phyloP scores from a whole-genome alignment of 2,113 vertebrate species.

The Chrysochloris asiatica region DNA sequence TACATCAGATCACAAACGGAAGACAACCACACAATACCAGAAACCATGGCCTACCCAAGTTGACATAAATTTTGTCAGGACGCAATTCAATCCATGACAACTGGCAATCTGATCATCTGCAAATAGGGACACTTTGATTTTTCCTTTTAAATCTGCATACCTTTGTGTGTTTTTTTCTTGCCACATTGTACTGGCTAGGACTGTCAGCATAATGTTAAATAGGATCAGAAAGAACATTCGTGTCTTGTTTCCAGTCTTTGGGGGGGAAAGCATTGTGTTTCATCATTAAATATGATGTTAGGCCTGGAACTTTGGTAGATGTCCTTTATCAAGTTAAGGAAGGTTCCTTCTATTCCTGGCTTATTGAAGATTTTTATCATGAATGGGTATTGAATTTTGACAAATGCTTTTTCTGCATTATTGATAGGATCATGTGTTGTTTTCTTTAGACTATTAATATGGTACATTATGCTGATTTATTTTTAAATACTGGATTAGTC shows the following conservation, averaged over 20 bases:
- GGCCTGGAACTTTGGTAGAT: background rate
- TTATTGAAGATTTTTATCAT: background rate
- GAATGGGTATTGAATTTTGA: background rate
- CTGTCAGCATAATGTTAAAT: background rate
- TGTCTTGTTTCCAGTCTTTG: background rate
- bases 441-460: background rate
- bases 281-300: background rate
- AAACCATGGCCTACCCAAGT: too few species aligned
- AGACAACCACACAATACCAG: too few species aligned
- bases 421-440: background rate
- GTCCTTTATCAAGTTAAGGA: background rate
- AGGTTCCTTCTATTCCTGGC: background rate
- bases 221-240: background rate
- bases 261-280: background rate
- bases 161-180: background rate
- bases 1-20: too few species aligned
- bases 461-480: background rate
- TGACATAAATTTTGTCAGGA: too few species aligned
- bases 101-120: background rate
- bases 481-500: background rate
- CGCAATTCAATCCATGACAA: too few species aligned
- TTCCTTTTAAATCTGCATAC: background rate
- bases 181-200: background rate
- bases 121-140: background rate
- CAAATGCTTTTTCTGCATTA: background rate